Evolutionary conservation across 2,797 vertebrate species (phyloP).

Genomic region (Gymnoscopelus braueri): DNA sequence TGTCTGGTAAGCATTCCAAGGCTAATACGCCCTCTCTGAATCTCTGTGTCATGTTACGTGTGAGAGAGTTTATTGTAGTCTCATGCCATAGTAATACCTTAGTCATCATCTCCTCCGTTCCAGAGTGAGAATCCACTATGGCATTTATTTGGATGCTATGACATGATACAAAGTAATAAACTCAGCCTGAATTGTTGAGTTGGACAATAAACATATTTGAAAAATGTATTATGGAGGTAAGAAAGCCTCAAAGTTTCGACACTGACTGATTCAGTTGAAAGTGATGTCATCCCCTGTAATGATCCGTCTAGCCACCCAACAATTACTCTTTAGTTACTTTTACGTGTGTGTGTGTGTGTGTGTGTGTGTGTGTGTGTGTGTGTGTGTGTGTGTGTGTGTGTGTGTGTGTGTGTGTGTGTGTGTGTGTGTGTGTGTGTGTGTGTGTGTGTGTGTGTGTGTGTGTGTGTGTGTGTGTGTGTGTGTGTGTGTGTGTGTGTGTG

Average conservation of each 20-base stretch:
- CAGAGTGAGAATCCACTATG: too few species aligned
- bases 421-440: constrained; percentile 7
- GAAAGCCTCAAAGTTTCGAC: too few species aligned
- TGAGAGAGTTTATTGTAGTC: background rate
- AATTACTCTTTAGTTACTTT: background rate
- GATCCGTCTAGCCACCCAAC: background rate
- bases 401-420: background rate
- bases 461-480: constrained; percentile 6
- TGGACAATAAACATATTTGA: too few species aligned
- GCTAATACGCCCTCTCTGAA: background rate
- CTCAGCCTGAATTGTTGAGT: too few species aligned
- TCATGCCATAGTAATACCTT: too few species aligned
- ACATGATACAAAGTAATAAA: too few species aligned
- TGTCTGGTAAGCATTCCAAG: background rate
- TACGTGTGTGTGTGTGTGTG: background rate
- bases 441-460: constrained; percentile 1
- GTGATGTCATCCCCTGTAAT: background rate
- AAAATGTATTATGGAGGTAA: too few species aligned
- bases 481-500: background rate
- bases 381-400: constrained; percentile 7
- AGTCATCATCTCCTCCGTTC: too few species aligned
- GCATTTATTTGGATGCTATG: too few species aligned
- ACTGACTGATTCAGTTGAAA: background rate
- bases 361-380: background rate
- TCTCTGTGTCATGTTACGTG: background rate